These are phyloP conservation scores for Pogonus chalceus DNA, from an alignment of 1,140 invertebrate species.

Conservation along the genomic window DNA sequence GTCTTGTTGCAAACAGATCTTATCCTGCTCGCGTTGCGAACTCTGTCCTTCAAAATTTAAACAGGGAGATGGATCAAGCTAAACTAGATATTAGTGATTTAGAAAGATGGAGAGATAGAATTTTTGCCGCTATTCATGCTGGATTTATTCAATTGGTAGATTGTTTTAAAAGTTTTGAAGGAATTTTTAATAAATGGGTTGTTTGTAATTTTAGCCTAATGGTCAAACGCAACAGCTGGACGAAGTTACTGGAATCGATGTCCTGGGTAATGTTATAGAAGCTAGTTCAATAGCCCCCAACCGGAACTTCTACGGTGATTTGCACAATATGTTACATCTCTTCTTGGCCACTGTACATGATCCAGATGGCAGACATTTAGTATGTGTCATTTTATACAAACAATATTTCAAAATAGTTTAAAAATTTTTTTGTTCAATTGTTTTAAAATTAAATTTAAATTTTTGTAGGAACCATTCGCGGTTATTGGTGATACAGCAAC, in stretches of 20 bases:
- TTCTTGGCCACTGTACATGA: conserved; percentile 45
- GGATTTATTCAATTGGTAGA: conserved; percentile 26
- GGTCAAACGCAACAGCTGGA: conserved; percentile 21
- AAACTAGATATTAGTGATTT: conserved; percentile 23
- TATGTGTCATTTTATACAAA: conserved; percentile 24
- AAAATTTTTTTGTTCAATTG: no score
- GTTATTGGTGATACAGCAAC: conserved; percentile 51
- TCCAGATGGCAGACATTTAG: conserved; percentile 43
- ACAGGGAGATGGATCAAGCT: conserved; percentile 18
- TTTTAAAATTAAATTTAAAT: no score
- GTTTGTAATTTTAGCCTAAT: conserved; percentile 14
- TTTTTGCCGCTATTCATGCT: conserved; percentile 34
- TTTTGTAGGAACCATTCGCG: conserved; percentile 49
- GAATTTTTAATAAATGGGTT: no score
- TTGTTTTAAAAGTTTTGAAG: no score
- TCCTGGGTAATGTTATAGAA: conserved; percentile 40
- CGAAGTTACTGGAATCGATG: conserved; percentile 36
- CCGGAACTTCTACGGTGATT: conserved; percentile 42
- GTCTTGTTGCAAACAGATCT: conserved; percentile 30
- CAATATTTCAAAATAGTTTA: background rate
- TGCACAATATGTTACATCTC: conserved; percentile 50
- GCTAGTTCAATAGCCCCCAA: conserved; percentile 33
- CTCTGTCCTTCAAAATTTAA: conserved; percentile 17
- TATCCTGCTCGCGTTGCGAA: conserved; percentile 38
- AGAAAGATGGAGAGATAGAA: conserved; percentile 31